Conservation (phyloP, 2,888 invertebrate genomes). For the Zygothrica quintamaculata region DNA sequence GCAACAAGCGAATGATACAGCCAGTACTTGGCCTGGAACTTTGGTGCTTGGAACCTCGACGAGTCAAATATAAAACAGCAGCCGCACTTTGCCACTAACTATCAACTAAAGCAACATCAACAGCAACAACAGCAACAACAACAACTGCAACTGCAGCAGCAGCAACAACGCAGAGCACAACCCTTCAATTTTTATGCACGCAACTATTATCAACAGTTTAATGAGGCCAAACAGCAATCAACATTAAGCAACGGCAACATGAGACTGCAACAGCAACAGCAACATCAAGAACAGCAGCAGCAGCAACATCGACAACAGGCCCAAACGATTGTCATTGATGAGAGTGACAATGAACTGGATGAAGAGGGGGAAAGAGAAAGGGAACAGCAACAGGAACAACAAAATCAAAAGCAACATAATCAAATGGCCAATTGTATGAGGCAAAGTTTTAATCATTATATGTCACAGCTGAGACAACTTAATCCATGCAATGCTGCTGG, state of each 20-base stretch:
- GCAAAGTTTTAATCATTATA: constrained; percentile 65
- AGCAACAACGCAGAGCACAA: constrained; percentile 56
- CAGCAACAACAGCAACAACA: constrained; percentile 59
- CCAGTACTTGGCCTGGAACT: constrained; percentile 84
- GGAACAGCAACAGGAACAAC: constrained; percentile 35
- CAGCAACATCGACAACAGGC: constrained; percentile 38
- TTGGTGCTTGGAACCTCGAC: constrained; percentile 82
- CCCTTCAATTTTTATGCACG: constrained; percentile 73
- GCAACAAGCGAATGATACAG: constrained; percentile 84
- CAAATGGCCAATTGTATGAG: constrained; percentile 47
- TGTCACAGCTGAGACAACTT: constrained; percentile 69
- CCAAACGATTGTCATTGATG: constrained; percentile 70
- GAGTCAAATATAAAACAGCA: constrained; percentile 62
- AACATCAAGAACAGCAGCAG: too few relatives aligned
- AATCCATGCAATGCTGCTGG: constrained; percentile 46
- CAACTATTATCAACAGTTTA: constrained; percentile 61
- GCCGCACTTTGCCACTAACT: constrained; percentile 56
- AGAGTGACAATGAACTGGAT: constrained; percentile 69
- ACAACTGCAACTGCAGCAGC: constrained; percentile 55
- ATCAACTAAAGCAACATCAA: constrained; percentile 53
- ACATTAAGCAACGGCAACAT: constrained; percentile 57
- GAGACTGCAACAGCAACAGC: constrained; percentile 48
- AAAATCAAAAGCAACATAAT: constrained; percentile 14
- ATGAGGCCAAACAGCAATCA: constrained; percentile 44
- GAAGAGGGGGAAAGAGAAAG: constrained; percentile 42